phyloP scores from a whole-genome alignment of 2,888 invertebrate species.

The Spisula subtruncata region DNA sequence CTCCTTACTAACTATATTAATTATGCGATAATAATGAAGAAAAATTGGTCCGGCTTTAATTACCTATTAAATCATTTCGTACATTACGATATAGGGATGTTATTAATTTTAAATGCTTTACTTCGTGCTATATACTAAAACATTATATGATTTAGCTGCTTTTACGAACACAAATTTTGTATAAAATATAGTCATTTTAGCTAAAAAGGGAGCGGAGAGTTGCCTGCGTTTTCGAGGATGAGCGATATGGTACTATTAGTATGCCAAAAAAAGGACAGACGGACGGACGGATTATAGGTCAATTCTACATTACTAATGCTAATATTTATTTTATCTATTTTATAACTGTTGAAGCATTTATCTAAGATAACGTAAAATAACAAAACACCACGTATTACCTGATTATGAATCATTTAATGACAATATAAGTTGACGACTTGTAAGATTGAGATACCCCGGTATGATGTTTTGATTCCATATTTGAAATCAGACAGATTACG shows the following conservation, averaged over 20 bases:
- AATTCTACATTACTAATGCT: not conserved
- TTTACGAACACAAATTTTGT: too few relatives aligned
- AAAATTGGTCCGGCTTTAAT: not conserved
- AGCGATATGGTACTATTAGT: too few relatives aligned
- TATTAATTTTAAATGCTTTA: too few relatives aligned
- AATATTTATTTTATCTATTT: not conserved
- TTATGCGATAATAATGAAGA: too few relatives aligned
- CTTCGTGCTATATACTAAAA: too few relatives aligned
- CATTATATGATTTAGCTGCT: too few relatives aligned
- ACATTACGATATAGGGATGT: not conserved
- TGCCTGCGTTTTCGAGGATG: too few relatives aligned
- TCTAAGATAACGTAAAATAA: slow-evolving; percentile 15
- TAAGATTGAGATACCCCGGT: not conserved
- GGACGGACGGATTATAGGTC: not conserved
- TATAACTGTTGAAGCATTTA: not conserved
- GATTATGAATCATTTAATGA: slow-evolving; percentile 4
- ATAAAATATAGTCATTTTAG: too few relatives aligned
- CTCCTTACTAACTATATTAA: not conserved
- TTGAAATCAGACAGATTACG: slow-evolving; percentile 41
- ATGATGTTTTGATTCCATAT: slow-evolving; percentile 38
- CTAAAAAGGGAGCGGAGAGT: too few relatives aligned
- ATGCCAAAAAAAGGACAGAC: too few relatives aligned
- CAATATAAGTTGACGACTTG: slow-evolving; percentile 29
- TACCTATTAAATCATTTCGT: not conserved
- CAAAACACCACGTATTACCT: not conserved